phyloP scores from a whole-genome alignment of 2,113 vertebrate species.

The Forbesichthys papilliferus region DNA sequence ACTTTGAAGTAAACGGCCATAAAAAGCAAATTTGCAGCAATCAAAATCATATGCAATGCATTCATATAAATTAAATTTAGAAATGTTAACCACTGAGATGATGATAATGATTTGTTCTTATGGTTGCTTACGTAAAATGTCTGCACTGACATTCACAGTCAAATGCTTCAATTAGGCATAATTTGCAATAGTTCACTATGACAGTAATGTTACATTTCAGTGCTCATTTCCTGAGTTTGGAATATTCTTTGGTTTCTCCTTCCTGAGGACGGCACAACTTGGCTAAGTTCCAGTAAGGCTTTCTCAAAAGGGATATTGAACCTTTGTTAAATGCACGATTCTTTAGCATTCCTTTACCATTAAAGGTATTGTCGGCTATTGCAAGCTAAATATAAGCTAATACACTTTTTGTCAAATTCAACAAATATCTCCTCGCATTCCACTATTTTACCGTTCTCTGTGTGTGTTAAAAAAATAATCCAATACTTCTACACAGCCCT shows the following conservation, averaged over 20 bases:
- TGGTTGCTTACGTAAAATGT: not conserved
- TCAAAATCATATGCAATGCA: conserved; percentile 15
- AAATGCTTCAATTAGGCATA: conserved; percentile 5
- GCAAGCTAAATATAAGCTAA: too few relatives aligned
- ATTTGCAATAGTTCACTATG: conserved; percentile 40
- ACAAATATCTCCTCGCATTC: too few relatives aligned
- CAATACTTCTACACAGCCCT: too few relatives aligned
- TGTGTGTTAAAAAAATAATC: too few relatives aligned
- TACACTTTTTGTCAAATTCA: too few relatives aligned
- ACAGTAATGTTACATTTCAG: conserved; percentile 45
- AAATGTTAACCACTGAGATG: conserved; percentile 1
- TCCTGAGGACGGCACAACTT: conserved; percentile 44
- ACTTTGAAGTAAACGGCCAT: not conserved
- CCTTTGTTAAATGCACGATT: too few relatives aligned
- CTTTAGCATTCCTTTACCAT: too few relatives aligned
- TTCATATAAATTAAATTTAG: conserved; percentile 21
- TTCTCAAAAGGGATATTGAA: not conserved
- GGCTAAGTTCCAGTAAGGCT: conserved; percentile 47
- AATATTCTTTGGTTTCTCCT: conserved; percentile 31
- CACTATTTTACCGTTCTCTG: too few relatives aligned
- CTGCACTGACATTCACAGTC: conserved; percentile 15
- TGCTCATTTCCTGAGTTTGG: conserved; percentile 50
- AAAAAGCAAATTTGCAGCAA: not conserved
- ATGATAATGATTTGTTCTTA: conserved; percentile 13
- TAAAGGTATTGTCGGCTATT: too few relatives aligned